Conservation (phyloP, 2,888 invertebrate genomes). For the Tipula confusa region DNA sequence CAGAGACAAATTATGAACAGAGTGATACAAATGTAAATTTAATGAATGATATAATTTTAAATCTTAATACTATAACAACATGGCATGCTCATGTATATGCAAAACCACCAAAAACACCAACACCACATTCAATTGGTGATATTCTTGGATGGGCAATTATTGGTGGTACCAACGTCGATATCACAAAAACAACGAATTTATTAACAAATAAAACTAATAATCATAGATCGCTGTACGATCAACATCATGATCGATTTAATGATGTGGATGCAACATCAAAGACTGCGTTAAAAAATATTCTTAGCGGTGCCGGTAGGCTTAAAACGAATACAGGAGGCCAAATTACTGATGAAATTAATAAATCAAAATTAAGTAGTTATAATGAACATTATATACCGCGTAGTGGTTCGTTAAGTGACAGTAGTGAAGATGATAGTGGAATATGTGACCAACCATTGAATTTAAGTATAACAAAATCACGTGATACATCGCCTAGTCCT, state of each 20-base stretch:
- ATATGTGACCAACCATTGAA: conserved; percentile 56
- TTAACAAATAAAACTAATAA: background rate
- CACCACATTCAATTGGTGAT: conserved; percentile 82
- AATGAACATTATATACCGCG: conserved; percentile 35
- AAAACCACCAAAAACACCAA: conserved; percentile 73
- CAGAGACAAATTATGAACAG: background rate
- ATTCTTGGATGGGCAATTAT: conserved; percentile 63
- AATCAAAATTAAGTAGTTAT: conserved; percentile 39
- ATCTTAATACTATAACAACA: conserved; percentile 43
- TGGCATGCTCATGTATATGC: conserved; percentile 92
- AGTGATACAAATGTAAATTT: background rate
- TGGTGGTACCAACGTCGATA: background rate
- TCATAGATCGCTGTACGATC: background rate
- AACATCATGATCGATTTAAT: conserved; percentile 27
- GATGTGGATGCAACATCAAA: background rate
- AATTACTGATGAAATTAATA: conserved; percentile 38
- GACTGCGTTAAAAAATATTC: background rate
- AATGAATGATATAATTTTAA: conserved; percentile 32
- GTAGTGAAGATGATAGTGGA: conserved; percentile 50
- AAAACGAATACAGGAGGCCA: background rate
- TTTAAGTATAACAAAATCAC: conserved; percentile 56
- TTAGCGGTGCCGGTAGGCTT: background rate
- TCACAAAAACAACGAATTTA: background rate
- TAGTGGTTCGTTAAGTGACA: conserved; percentile 45
- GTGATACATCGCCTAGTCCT: conserved; percentile 45